A percentile compares a stretch with the other conserved stretches of the same genome.
phyloP scores from a whole-genome alignment of 1,140 invertebrate species.

The Nomia melanderi region DNA sequence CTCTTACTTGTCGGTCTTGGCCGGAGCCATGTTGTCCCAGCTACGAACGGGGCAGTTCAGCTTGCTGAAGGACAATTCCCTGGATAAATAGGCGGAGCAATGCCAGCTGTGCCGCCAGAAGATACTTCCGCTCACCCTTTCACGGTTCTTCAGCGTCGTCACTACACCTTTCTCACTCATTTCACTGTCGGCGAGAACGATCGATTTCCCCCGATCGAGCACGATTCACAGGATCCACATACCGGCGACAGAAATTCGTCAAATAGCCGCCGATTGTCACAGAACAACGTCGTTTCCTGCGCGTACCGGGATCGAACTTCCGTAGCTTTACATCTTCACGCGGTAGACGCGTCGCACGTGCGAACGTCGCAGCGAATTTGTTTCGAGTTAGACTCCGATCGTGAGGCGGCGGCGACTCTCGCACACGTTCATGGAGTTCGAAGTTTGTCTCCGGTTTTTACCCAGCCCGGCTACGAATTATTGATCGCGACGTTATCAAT shows the following conservation, averaged over 20 bases:
- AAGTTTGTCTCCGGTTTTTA: neutral
- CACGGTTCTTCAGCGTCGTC: conserved; percentile 61
- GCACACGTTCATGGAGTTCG: conserved; percentile 10
- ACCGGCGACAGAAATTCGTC: neutral
- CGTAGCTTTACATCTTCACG: conserved; percentile 21
- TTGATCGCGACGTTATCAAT: conserved; percentile 37
- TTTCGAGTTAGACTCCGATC: too few species aligned
- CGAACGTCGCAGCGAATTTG: too few species aligned
- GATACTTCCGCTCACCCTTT: conserved; percentile 70
- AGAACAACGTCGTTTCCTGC: neutral
- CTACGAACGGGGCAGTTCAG: conserved; percentile 64
- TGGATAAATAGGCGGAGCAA: conserved; percentile 65
- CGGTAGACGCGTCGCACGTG: neutral
- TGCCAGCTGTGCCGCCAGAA: conserved; percentile 76
- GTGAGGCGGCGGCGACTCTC: neutral
- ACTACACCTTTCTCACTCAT: conserved; percentile 69
- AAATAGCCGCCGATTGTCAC: neutral
- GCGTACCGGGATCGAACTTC: neutral
- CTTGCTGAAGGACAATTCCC: conserved; percentile 60
- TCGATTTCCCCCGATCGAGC: neutral
- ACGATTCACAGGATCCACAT: conserved; percentile 35
- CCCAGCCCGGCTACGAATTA: neutral
- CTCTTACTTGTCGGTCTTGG: conserved; percentile 71
- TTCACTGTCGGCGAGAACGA: conserved; percentile 52
- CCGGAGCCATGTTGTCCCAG: conserved; percentile 71